Evolutionary conservation across 2,888 invertebrate genomes (phyloP).

Genomic region (Philhelius pedissequus): DNA sequence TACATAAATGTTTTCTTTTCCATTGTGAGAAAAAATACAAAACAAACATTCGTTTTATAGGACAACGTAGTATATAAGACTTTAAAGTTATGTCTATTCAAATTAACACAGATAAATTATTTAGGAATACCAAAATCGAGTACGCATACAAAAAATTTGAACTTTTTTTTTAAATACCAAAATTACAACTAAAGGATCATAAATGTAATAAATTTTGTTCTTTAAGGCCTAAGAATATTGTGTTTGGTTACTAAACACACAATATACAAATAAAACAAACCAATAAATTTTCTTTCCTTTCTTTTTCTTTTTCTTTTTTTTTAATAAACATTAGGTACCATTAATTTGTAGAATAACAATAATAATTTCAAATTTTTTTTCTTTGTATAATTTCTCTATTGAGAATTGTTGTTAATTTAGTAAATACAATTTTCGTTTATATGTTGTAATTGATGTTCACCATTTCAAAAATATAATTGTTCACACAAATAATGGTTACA

Average conservation of each 20-base stretch:
- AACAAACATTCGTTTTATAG: constrained; percentile 8
- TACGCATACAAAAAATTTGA: constrained; percentile 6
- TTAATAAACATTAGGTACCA: constrained; percentile 57
- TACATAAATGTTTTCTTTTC: background rate
- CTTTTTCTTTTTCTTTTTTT: background rate
- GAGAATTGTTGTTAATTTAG: constrained; percentile 17
- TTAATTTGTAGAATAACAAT: constrained; percentile 57
- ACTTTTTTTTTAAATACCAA: background rate
- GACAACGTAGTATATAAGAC: constrained; percentile 14
- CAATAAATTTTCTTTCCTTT: background rate
- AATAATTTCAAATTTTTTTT: constrained; percentile 1
- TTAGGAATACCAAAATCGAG: constrained; percentile 2
- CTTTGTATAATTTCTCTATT: background rate
- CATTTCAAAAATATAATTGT: constrained; percentile 24
- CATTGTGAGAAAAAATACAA: background rate
- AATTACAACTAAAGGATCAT: background rate
- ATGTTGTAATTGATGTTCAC: constrained; percentile 16
- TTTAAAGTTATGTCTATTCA: background rate
- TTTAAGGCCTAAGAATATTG: background rate
- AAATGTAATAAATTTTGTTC: background rate
- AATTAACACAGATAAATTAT: constrained; percentile 18
- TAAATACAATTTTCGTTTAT: constrained; percentile 23
- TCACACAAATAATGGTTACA: constrained; percentile 52
- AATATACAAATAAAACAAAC: background rate
- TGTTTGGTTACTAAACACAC: background rate